A percentile compares a stretch with the other conserved stretches of the same genome.
Conservation (phyloP, 2,113 vertebrate species). For the Hiodon tergisus region DNA sequence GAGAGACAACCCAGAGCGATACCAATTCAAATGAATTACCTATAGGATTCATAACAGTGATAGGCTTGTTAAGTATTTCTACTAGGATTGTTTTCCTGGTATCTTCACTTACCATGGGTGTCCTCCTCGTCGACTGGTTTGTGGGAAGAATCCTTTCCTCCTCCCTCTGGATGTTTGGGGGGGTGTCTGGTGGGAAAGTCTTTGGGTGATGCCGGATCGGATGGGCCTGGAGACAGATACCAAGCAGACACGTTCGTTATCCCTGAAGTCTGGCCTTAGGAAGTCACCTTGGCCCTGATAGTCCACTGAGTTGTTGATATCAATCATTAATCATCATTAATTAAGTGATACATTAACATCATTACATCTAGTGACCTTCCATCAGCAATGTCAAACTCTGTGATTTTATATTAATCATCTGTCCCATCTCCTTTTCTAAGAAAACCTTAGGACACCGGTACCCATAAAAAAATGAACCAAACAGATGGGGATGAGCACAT, state of each 20-base stretch:
- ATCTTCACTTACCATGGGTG: slow-evolving; percentile 23
- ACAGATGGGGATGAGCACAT: too few relatives aligned
- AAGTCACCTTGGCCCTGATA: neutral
- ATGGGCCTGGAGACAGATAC: slow-evolving; percentile 66
- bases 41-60: too few relatives aligned
- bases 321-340: neutral
- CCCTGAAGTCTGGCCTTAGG: neutral
- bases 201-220: slow-evolving; percentile 68
- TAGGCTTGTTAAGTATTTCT: too few relatives aligned
- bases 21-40: too few relatives aligned
- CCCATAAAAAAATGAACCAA: too few relatives aligned
- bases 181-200: slow-evolving; percentile 77
- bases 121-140: slow-evolving; percentile 26
- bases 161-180: slow-evolving; percentile 71
- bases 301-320: neutral
- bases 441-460: too few relatives aligned
- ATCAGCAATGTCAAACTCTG: neutral
- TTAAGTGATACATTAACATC: neutral
- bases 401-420: too few relatives aligned
- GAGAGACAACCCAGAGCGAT: neutral
- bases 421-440: too few relatives aligned
- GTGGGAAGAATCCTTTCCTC: slow-evolving; percentile 68
- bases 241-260: neutral
- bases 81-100: too few relatives aligned
- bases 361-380: neutral